Base-by-base conservation (phyloP, 2,888 invertebrate species). In the Pherbina coryleti region DNA sequence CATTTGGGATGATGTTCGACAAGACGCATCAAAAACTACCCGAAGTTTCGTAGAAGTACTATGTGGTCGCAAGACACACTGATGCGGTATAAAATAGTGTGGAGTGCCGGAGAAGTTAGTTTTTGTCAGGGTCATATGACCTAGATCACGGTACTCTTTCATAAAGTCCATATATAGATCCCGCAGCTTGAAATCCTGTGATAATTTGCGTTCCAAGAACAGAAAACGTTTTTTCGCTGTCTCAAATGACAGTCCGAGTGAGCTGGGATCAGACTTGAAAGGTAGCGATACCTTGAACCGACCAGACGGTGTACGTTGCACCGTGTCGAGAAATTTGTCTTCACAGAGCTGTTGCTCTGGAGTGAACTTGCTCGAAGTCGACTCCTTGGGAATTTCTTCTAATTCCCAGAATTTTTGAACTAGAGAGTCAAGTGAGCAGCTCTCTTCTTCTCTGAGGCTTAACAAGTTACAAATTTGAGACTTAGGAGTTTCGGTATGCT, bases 81-180 rank as follows among this genome's bases (percentile, higher is more conserved):
- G 78, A 73, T 80, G 76, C 17, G 66, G 78, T 64, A 78, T 77
- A 34, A 71, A 76, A 53, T 75, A 80, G 62, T 78, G 73, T 62
- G 75, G 73, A n/a, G n/a, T 22, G 19, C 51, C 44, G 3, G 67
- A 28, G n/a, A 76, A 67, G 37, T 11, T 9, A 37, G 76, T 69
- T 17, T 53, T 28, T n/a, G 25, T 72, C 25, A 57, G 17, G 11
- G 78, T 67, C 76, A 77, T 78, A 44, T 80, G 80, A 11, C 75
- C 80, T 67, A 79, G 73, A 1, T 34, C 11, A 28, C 74, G 22
- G 31, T 80, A 78, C 51, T 80, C 77, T n/a, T 75, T 77, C 60
- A 80, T 78, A 66, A 79, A 79, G 4, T 70, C 49, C 14, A 25
- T 49, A n/a, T 51, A n/a, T 5, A 44, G 5, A 19, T 17, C 44